Base-by-base conservation (phyloP, 1,140 invertebrate species). In the Thereuonema tuberculata region DNA sequence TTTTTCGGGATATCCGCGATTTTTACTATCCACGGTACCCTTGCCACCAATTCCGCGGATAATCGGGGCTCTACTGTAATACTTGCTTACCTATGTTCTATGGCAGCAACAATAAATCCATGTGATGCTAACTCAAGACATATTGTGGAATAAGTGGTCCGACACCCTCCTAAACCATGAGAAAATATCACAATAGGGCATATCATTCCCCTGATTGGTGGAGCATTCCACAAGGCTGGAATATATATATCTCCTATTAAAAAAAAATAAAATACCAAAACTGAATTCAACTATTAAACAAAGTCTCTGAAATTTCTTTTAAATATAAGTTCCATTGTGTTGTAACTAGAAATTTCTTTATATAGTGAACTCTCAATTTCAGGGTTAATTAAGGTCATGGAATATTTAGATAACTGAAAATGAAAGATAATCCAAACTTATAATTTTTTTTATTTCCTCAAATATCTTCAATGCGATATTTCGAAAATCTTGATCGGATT, bases 141-240 rank as follows among this genome's bases (percentile, higher is more conserved):
- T 54, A 81, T 75, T 1, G 78, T 74, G 23, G 78, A 79, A 65
- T 83, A 82, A 25, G 80, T 72, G 26, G 80, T 81, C 60, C 84
- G 70, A 64, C 77, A 78, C 0, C 78, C 81, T 21, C 80, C 80
- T 37, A 84, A 72, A 14, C 84, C 84, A 70, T 86, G 84, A 0
- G 82, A 84, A 64, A 85, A 80, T 17, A 85, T 69, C 26, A 85
- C 64, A 9, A 83, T 76, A 31, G 82, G 83, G 62, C 81, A 76
- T 60, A 68, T 72, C 69, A 74, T 67, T 56, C 61, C 66, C 25
- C 65, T 59, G n/a, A 62, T 67, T 31, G 69, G 67, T 64, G 63
- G 63, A 25, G 72, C 77, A 53, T 80, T 77, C 71, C 77, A 80
- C 31, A 80, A 62, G 0, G 74, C 77, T 1, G 82, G 82, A 60